Evolutionary conservation across 2,797 vertebrate genomes (phyloP).

Genomic region (Manis pentadactyla): DNA sequence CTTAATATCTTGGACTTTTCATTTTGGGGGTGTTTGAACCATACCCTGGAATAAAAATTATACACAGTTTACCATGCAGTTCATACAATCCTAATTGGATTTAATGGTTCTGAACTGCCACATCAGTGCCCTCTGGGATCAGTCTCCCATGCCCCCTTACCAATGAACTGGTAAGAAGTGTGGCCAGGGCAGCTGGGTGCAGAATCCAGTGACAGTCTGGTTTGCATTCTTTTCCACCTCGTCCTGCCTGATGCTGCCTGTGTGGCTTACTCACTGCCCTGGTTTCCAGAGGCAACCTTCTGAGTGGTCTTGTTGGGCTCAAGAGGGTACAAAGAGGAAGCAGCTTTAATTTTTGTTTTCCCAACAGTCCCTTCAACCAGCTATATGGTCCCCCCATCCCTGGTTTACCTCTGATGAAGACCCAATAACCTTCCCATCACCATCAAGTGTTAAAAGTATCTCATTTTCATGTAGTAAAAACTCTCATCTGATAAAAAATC

Average conservation of each 20-base stretch:
- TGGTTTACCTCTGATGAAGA: neutral
- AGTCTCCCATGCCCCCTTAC: neutral
- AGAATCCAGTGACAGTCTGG: neutral
- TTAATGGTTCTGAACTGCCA: neutral
- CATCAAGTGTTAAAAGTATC: neutral
- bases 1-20: neutral
- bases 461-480: neutral
- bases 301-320: neutral
- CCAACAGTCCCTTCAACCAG: neutral
- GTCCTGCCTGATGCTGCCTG: neutral
- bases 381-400: neutral
- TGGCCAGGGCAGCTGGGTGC: neutral
- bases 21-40: conserved; percentile 6
- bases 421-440: neutral
- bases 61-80: neutral
- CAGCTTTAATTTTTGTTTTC: neutral
- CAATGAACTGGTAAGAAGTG: neutral
- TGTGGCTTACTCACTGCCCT: neutral
- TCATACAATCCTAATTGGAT: neutral
- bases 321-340: neutral
- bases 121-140: neutral
- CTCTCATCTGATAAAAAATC: neutral
- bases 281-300: neutral
- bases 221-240: neutral
- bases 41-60: conserved; percentile 22